Percentiles rank a stretch among this genome's conserved stretches.
phyloP scores from a whole-genome alignment of 1,140 invertebrate genomes.

The Panagrolaimus sp. region DNA sequence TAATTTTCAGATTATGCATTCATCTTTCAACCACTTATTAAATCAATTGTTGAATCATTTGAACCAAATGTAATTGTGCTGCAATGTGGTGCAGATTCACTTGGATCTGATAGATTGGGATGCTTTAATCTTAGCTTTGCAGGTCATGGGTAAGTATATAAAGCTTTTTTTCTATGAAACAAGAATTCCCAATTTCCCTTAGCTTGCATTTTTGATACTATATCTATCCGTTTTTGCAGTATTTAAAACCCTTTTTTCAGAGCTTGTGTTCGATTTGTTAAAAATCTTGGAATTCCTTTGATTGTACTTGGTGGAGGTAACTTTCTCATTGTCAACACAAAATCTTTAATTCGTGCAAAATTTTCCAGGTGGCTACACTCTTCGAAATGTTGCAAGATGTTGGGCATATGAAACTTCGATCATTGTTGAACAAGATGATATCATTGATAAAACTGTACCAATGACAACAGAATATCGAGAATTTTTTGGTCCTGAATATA shows the following conservation, averaged over 20 bases:
- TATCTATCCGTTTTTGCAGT: constrained; percentile 32
- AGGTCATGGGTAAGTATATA: constrained; percentile 76
- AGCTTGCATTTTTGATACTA: no score
- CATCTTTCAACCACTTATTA: constrained; percentile 65
- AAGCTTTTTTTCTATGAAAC: no score
- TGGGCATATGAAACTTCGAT: constrained; percentile 98
- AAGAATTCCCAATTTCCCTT: no score
- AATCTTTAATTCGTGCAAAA: not conserved
- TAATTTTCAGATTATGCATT: not conserved
- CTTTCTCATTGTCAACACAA: no score
- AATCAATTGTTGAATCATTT: constrained; percentile 84
- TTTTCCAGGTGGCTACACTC: constrained; percentile 74
- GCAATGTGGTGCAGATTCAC: constrained; percentile 92
- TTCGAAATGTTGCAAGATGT: constrained; percentile 92
- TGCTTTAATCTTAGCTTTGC: constrained; percentile 81
- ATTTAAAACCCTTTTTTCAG: constrained; percentile 60
- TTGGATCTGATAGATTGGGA: constrained; percentile 84
- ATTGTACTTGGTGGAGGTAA: constrained; percentile 75
- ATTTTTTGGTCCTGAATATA: constrained; percentile 90
- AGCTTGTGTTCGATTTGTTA: constrained; percentile 93
- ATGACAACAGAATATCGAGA: constrained; percentile 74
- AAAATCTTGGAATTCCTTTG: constrained; percentile 83
- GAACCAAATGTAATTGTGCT: constrained; percentile 90
- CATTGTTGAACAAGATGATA: constrained; percentile 68
- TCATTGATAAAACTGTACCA: not conserved